Evolutionary conservation across 2,797 vertebrate species (phyloP).

Genomic region (Eutrigla gurnardus): DNA sequence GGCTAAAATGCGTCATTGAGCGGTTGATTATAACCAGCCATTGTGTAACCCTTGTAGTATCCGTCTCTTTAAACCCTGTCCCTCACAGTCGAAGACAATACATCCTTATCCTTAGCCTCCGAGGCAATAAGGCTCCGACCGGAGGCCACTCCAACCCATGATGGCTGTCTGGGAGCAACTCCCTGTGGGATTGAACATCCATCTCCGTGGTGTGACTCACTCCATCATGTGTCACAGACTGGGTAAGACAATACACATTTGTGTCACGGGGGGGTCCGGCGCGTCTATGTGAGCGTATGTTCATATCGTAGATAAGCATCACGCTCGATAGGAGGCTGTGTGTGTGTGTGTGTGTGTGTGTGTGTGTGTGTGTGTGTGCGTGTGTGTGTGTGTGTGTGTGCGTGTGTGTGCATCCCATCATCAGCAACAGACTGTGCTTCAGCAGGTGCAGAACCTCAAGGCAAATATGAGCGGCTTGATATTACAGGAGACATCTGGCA

Average conservation of each 20-base stretch:
- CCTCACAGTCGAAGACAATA: conserved; percentile 49
- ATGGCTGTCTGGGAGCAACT: conserved; percentile 70
- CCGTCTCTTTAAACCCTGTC: conserved; percentile 58
- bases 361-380: conserved; percentile 10
- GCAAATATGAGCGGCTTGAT: conserved; percentile 71
- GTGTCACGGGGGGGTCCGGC: conserved; percentile 41
- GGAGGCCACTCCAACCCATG: conserved; percentile 55
- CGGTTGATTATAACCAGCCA: conserved; percentile 29
- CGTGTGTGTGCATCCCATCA: conserved; percentile 28
- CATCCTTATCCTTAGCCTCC: conserved; percentile 61
- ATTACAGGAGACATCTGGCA: conserved; percentile 77
- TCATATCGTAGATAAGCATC: conserved; percentile 57
- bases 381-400: not conserved
- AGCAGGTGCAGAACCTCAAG: conserved; percentile 76
- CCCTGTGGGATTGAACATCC: conserved; percentile 75
- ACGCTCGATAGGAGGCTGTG: conserved; percentile 41
- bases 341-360: conserved; percentile 12
- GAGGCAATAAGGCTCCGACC: conserved; percentile 62
- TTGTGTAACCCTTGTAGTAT: conserved; percentile 35
- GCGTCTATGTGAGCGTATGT: conserved; percentile 30
- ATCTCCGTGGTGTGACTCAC: conserved; percentile 72
- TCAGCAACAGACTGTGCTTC: conserved; percentile 68
- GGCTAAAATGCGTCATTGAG: conserved; percentile 16
- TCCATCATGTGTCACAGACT: conserved; percentile 75
- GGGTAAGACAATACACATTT: conserved; percentile 68